A percentile compares a stretch with the other conserved stretches of the same genome.
These are phyloP conservation scores for Chrysina gloriosa DNA, from an alignment of 2,888 invertebrate species.

Conservation along the genomic window DNA sequence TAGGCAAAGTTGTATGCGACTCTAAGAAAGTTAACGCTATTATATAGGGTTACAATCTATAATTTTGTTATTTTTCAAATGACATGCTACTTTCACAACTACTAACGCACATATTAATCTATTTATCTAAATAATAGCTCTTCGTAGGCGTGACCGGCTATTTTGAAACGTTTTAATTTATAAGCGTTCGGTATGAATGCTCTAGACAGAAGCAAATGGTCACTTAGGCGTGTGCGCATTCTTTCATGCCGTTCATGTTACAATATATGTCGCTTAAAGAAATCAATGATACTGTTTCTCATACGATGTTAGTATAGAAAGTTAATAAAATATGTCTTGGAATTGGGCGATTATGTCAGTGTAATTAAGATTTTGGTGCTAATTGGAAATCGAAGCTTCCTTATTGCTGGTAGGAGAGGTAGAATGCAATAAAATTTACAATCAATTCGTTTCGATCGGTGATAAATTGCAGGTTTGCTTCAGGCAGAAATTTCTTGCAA, in stretches of 20 bases:
- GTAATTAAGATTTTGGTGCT: neutral
- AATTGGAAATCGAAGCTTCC: neutral
- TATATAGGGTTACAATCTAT: neutral
- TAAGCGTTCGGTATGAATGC: neutral
- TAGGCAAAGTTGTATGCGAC: neutral
- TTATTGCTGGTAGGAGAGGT: no score
- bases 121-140: neutral
- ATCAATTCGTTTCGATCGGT: no score
- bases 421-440: no score
- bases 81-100: conserved; percentile 1
- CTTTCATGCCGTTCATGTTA: neutral
- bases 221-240: neutral
- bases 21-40: neutral
- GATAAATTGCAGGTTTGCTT: no score
- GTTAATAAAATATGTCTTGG: neutral
- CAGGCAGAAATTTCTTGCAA: no score
- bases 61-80: neutral
- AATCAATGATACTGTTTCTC: neutral
- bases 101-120: neutral
- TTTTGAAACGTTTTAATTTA: conserved; percentile 10
- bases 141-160: neutral
- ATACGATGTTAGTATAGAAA: neutral
- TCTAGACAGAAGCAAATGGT: neutral
- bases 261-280: neutral
- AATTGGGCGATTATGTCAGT: neutral